These are phyloP conservation scores for Balaeniceps rex DNA, from an alignment of 2,113 vertebrate genomes.

Conservation along the genomic window DNA sequence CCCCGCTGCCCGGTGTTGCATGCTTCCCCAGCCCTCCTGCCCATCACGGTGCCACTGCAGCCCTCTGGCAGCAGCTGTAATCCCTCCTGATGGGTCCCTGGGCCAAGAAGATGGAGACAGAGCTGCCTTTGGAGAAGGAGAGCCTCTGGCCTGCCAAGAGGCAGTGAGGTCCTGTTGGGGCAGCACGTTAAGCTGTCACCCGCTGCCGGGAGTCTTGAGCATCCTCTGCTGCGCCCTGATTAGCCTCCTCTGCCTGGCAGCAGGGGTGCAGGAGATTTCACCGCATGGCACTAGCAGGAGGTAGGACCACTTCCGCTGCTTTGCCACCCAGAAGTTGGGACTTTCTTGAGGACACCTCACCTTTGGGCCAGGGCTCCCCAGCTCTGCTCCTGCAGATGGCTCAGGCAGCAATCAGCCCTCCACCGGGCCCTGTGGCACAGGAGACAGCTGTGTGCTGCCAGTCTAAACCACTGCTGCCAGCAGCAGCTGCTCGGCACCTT, in stretches of 20 bases:
- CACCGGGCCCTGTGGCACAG: accelerated
- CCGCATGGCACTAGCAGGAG: accelerated
- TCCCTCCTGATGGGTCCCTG: conserved; percentile 2
- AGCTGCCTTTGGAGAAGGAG: conserved; percentile 33
- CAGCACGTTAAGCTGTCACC: background rate
- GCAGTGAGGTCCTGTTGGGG: background rate
- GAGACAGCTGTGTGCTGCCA: background rate
- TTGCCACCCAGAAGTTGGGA: background rate
- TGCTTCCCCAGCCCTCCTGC: background rate
- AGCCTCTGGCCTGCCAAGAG: conserved; percentile 32
- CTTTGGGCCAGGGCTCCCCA: background rate
- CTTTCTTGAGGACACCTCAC: background rate
- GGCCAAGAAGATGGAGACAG: conserved; percentile 44
- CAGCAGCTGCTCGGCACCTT: conserved; percentile 22
- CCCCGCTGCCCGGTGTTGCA: background rate
- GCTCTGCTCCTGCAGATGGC: background rate
- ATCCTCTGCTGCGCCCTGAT: background rate
- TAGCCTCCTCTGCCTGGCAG: background rate
- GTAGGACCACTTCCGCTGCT: background rate
- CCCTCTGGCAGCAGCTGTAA: conserved; percentile 45
- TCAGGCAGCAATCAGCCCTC: background rate
- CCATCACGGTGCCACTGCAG: background rate
- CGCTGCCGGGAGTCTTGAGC: background rate
- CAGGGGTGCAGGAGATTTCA: background rate
- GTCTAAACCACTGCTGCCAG: background rate